phyloP scores from a whole-genome alignment of 2,888 invertebrate species.

The Andrena haemorrhoa region DNA sequence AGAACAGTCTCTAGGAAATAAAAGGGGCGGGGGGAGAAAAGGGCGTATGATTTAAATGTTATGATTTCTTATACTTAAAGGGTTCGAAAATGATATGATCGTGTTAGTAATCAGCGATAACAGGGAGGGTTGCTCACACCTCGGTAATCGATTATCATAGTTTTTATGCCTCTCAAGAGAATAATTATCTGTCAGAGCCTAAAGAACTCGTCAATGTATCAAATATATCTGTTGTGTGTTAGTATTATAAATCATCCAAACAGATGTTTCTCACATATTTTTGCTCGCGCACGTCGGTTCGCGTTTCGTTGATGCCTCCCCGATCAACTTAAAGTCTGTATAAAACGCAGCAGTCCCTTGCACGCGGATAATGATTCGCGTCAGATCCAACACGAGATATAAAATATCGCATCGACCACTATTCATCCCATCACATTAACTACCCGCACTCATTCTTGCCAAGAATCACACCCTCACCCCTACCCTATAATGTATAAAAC shows the following conservation, averaged over 20 bases:
- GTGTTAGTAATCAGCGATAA: slow-evolving; percentile 19
- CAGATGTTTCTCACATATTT: background rate
- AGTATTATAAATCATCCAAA: slow-evolving; percentile 20
- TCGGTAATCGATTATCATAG: background rate
- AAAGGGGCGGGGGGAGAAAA: slow-evolving; percentile 2
- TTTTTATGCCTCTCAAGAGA: slow-evolving; percentile 5
- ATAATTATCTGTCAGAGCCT: slow-evolving; percentile 3
- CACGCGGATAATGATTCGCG: slow-evolving; percentile 21
- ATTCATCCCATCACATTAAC: background rate
- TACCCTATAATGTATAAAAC: slow-evolving; percentile 26
- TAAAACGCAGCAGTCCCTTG: slow-evolving; percentile 37
- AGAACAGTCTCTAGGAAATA: slow-evolving; percentile 37
- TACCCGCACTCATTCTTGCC: background rate
- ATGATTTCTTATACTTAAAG: slow-evolving; percentile 13
- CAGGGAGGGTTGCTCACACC: background rate
- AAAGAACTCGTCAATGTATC: slow-evolving; percentile 50
- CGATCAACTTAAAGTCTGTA: slow-evolving; percentile 44
- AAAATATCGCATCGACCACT: slow-evolving; percentile 31
- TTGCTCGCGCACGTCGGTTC: slow-evolving; percentile 7
- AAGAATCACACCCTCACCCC: slow-evolving; percentile 2
- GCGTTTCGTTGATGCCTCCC: slow-evolving; percentile 6
- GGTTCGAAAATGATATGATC: slow-evolving; percentile 35
- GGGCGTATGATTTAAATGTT: background rate
- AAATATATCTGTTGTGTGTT: slow-evolving; percentile 25
- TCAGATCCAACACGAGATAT: slow-evolving; percentile 48